Evolutionary conservation across 92 coral and sea anemone genomes (phyloP).

Genomic region (Phymanthus crucifer): DNA sequence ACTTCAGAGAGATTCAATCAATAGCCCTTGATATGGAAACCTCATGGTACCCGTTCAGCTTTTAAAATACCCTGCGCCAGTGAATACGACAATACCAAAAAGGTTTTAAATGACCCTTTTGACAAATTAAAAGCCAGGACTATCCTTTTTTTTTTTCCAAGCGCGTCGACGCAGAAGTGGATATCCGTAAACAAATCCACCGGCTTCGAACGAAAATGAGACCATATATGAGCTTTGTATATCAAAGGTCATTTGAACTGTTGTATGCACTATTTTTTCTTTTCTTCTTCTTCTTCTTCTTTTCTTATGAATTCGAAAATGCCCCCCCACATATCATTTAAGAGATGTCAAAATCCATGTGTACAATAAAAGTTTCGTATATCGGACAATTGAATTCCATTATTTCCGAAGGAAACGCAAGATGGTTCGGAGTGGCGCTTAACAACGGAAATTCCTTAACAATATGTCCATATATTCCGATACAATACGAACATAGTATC

Average conservation of each 20-base stretch:
- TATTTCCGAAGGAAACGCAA: background rate
- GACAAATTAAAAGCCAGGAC: slow-evolving; percentile 9
- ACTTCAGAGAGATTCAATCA: background rate
- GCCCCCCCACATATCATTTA: no score
- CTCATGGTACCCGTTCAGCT: slow-evolving; percentile 32
- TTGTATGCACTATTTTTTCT: no score
- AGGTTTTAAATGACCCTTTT: slow-evolving; percentile 15
- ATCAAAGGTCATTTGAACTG: no score
- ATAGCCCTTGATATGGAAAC: background rate
- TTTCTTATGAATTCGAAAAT: no score
- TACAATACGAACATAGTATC: slow-evolving; percentile 12
- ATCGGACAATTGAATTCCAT: background rate
- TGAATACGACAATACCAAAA: slow-evolving; percentile 12
- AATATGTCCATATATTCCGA: slow-evolving; percentile 3
- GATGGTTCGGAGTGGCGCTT: background rate
- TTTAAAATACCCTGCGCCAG: slow-evolving; percentile 8
- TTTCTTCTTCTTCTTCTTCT: no score
- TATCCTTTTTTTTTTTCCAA: background rate
- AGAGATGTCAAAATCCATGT: background rate
- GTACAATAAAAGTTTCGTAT: no score
- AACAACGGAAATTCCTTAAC: slow-evolving; percentile 27
- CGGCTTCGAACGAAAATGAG: background rate
- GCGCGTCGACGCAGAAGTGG: background rate
- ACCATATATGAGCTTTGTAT: background rate
- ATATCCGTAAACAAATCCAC: background rate